phyloP scores from a whole-genome alignment of 2,888 invertebrate genomes.

The Oscheius sp. region DNA sequence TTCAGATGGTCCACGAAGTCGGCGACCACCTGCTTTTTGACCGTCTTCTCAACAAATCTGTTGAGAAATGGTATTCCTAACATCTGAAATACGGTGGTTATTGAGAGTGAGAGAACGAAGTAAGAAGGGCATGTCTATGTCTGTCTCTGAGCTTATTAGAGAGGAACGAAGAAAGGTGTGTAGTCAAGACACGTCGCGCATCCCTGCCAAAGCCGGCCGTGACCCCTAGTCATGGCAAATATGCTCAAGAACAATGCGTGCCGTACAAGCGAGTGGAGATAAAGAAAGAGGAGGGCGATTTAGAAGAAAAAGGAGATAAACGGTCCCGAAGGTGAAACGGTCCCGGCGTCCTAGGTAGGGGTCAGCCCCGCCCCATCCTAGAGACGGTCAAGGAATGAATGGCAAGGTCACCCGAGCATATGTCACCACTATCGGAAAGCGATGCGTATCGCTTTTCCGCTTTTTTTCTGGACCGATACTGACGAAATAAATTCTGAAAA shows the following conservation, averaged over 20 bases:
- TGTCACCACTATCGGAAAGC: background rate
- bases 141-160: background rate
- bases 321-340: background rate
- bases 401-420: constrained; percentile 4
- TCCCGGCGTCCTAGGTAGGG: background rate
- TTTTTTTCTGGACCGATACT: no score
- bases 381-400: constrained; percentile 5
- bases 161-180: background rate
- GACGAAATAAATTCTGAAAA: no score
- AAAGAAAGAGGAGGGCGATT: background rate
- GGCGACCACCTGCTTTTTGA: constrained; percentile 69
- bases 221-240: constrained; percentile 31
- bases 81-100: constrained; percentile 12
- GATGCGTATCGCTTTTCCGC: background rate
- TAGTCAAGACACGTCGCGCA: constrained; percentile 9
- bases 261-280: constrained; percentile 1
- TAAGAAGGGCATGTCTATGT: no score
- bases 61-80: constrained; percentile 60
- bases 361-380: constrained; percentile 19
- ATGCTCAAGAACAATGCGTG: constrained; percentile 23
- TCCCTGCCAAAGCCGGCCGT: constrained; percentile 25
- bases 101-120: background rate
- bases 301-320: background rate
- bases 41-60: constrained; percentile 58
- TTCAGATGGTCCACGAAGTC: constrained; percentile 76